Evolutionary conservation across 2,113 vertebrate species (phyloP).

Genomic region (Galbula dea): DNA sequence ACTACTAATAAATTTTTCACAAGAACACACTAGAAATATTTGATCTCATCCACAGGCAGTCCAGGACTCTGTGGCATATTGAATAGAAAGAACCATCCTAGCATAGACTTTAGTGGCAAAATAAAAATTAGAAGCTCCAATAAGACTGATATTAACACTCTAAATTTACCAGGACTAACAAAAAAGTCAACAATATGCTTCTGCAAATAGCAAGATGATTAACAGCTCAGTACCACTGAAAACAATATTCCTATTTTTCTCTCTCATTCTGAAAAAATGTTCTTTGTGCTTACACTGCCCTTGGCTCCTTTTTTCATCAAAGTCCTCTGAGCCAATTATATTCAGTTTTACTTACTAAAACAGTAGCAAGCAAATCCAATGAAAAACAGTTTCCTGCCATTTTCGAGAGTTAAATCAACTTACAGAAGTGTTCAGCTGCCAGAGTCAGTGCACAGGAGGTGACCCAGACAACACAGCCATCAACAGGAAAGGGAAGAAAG

Average conservation of each 20-base stretch:
- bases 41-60: neutral
- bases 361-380: neutral
- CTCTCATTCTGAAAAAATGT: neutral
- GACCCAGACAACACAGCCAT: neutral
- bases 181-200: neutral
- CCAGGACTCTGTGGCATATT: neutral
- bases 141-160: neutral
- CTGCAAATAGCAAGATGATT: neutral
- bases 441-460: neutral
- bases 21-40: neutral
- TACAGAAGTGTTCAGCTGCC: neutral
- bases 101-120: fast-evolving
- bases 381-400: neutral
- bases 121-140: neutral
- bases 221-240: neutral
- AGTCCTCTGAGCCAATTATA: neutral
- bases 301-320: neutral
- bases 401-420: neutral
- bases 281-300: neutral
- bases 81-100: neutral
- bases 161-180: neutral
- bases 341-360: neutral
- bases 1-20: neutral
- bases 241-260: neutral
- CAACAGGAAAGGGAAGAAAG: slow-evolving; percentile 37